Evolutionary conservation across 2,113 vertebrate genomes (phyloP).

Genomic region (Geothlypis trichas): DNA sequence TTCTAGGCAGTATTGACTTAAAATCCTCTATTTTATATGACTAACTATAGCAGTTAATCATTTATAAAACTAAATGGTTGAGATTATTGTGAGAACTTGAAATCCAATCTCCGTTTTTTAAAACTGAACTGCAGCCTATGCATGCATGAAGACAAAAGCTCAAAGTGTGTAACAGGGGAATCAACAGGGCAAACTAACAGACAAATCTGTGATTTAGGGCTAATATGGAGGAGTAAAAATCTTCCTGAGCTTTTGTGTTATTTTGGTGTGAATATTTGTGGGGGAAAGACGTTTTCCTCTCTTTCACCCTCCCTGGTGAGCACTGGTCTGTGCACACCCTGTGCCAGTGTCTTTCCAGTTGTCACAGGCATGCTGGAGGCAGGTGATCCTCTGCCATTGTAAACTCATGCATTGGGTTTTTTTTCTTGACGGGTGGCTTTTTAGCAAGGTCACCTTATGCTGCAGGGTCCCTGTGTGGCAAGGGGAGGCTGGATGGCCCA

Average conservation of each 20-base stretch:
- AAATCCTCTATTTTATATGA: not conserved
- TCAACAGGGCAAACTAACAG: not conserved
- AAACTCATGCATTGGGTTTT: accelerated
- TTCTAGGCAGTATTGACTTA: constrained; percentile 8
- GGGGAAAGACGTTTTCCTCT: not conserved
- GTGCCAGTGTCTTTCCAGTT: not conserved
- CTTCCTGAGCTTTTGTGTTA: not conserved
- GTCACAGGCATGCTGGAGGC: accelerated
- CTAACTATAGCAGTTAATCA: not conserved
- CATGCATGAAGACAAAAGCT: not conserved
- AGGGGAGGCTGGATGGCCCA: not conserved
- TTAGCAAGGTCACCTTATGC: not conserved
- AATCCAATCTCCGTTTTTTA: not conserved
- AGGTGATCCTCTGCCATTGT: not conserved
- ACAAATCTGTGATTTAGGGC: not conserved
- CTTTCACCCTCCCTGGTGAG: accelerated
- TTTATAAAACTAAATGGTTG: not conserved
- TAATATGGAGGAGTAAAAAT: not conserved
- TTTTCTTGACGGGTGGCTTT: not conserved
- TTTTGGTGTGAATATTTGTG: not conserved
- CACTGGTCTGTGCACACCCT: accelerated
- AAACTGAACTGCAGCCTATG: not conserved
- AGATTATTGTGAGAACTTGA: not conserved
- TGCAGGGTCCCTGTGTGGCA: accelerated
- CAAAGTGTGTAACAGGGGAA: not conserved